Evolutionary conservation across 2,888 invertebrate species (phyloP).

Genomic region (Drosophila percnosoma): DNA sequence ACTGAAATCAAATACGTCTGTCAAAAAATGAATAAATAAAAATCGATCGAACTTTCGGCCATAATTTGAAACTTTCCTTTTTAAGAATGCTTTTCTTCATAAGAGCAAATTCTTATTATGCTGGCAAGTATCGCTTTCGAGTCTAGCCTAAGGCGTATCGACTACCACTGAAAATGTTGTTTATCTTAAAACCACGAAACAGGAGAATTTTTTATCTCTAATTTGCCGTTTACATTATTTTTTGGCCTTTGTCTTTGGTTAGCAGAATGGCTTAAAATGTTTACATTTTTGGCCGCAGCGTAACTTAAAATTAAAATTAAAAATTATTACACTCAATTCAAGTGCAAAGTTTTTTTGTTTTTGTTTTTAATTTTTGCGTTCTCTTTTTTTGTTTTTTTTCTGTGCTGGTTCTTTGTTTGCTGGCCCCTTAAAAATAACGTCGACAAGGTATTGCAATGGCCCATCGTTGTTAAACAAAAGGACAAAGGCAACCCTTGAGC

Average conservation of each 20-base stretch:
- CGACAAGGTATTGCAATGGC: slow-evolving; percentile 58
- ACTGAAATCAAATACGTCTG: slow-evolving; percentile 17
- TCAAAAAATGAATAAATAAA: background rate
- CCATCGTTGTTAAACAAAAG: slow-evolving; percentile 66
- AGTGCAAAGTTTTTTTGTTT: slow-evolving; percentile 38
- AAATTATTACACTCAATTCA: slow-evolving; percentile 73
- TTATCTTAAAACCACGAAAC: slow-evolving; percentile 57
- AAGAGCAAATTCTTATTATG: background rate
- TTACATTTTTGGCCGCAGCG: slow-evolving; percentile 49
- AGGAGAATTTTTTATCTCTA: slow-evolving; percentile 37
- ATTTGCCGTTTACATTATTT: slow-evolving; percentile 27
- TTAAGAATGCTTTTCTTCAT: background rate
- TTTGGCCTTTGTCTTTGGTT: slow-evolving; percentile 11
- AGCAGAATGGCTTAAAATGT: slow-evolving; percentile 37
- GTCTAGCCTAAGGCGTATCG: background rate
- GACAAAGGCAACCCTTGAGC: slow-evolving; percentile 74
- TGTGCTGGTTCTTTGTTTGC: slow-evolving; percentile 26
- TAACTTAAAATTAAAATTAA: slow-evolving; percentile 78
- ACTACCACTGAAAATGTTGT: slow-evolving; percentile 33
- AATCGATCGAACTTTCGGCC: background rate
- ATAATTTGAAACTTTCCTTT: background rate
- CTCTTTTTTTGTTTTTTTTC: slow-evolving; percentile 20
- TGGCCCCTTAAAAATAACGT: slow-evolving; percentile 48
- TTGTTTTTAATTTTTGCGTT: background rate
- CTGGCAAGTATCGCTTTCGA: background rate